Conservation (phyloP, 2,888 invertebrate species). For the Myopa tessellatipennis region DNA sequence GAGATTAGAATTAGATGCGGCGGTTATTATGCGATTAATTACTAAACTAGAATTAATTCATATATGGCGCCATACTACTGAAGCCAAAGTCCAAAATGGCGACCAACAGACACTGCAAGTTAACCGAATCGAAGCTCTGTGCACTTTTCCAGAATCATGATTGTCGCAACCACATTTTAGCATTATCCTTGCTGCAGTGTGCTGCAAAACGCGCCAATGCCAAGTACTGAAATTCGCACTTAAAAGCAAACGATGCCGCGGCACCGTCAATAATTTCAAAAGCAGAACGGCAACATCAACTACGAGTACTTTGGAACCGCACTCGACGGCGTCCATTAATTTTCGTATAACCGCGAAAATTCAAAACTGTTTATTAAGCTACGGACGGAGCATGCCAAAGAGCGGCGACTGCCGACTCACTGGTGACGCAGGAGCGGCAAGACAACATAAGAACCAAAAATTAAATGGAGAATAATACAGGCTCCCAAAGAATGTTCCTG, state of each 20-base stretch:
- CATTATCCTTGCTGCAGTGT: slow-evolving; percentile 41
- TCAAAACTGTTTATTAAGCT: slow-evolving; percentile 64
- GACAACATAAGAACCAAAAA: neutral
- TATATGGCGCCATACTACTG: neutral
- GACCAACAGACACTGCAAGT: neutral
- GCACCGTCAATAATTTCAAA: slow-evolving; percentile 20
- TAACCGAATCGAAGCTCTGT: slow-evolving; percentile 4
- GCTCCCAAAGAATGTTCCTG: slow-evolving; percentile 9
- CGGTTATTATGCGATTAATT: too few species aligned
- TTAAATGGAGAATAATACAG: slow-evolving; percentile 26
- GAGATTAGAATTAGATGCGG: too few species aligned
- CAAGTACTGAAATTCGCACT: slow-evolving; percentile 58
- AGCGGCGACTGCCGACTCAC: neutral
- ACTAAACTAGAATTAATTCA: neutral
- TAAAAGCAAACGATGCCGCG: slow-evolving; percentile 52
- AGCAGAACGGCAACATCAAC: slow-evolving; percentile 19
- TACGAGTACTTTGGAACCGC: slow-evolving; percentile 31
- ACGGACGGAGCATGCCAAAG: slow-evolving; percentile 45
- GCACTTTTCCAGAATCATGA: neutral
- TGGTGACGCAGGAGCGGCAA: neutral
- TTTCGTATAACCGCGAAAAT: slow-evolving; percentile 62
- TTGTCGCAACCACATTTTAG: slow-evolving; percentile 37
- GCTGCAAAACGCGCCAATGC: slow-evolving; percentile 56
- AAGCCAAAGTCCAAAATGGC: slow-evolving; percentile 4
- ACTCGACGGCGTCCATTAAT: slow-evolving; percentile 62